phyloP scores from a whole-genome alignment of 2,888 invertebrate species.

The Limnephilus rhombicus region DNA sequence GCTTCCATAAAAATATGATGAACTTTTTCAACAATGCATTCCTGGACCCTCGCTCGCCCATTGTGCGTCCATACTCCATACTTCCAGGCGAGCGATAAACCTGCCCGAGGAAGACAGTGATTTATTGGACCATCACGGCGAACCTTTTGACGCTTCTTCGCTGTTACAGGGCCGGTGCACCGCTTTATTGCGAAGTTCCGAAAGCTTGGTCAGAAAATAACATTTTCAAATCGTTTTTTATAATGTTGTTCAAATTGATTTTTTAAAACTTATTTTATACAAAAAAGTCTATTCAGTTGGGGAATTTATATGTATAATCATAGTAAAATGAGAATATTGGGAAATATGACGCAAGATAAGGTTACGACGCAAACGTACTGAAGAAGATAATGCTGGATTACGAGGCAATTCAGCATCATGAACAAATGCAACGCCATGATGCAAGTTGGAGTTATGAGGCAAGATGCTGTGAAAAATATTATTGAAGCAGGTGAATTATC shows the following conservation, averaged over 20 bases:
- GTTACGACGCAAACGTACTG: not conserved
- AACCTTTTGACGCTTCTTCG: slow-evolving; percentile 61
- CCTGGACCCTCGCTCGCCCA: slow-evolving; percentile 45
- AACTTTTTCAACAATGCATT: slow-evolving; percentile 60
- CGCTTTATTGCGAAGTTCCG: not conserved
- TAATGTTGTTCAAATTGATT: too few relatives aligned
- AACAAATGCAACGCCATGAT: not conserved
- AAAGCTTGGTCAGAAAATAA: not conserved
- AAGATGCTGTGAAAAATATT: too few relatives aligned
- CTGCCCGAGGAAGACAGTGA: slow-evolving; percentile 60
- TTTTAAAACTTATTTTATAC: too few relatives aligned
- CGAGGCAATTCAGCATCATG: too few relatives aligned
- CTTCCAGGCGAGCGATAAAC: slow-evolving; percentile 54
- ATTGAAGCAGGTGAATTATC: too few relatives aligned
- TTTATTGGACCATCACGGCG: slow-evolving; percentile 63
- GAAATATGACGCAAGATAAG: not conserved
- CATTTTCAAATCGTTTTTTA: too few relatives aligned
- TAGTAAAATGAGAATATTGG: not conserved
- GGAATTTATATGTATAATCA: not conserved
- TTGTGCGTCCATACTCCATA: slow-evolving; percentile 51
- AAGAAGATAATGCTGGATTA: too few relatives aligned
- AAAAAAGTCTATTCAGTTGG: too few relatives aligned
- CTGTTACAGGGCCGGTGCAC: not conserved
- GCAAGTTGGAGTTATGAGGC: too few relatives aligned
- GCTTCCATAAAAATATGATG: slow-evolving; percentile 48